Evolutionary conservation across 2,797 vertebrate species (phyloP).

Genomic region (Rhinophrynus dorsalis): DNA sequence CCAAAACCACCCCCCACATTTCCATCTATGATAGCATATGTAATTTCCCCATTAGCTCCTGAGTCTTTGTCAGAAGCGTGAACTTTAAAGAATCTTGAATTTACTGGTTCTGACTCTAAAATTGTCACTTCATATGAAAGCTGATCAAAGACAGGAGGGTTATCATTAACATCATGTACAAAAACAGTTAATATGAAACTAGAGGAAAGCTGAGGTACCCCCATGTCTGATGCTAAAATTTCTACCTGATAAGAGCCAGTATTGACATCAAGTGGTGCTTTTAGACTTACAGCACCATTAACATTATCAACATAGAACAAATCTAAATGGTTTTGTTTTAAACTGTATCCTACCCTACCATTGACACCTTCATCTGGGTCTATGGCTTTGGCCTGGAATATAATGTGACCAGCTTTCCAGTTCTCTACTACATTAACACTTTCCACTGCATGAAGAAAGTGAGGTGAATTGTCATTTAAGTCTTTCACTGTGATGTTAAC

Average conservation of each 20-base stretch:
- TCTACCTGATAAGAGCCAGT: conserved; percentile 90
- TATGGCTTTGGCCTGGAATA: conserved; percentile 90
- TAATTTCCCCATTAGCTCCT: conserved; percentile 91
- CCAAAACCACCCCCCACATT: conserved; percentile 90
- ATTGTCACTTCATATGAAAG: conserved; percentile 94
- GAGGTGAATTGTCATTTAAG: conserved; percentile 93
- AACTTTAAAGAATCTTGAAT: conserved; percentile 93
- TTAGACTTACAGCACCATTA: conserved; percentile 85
- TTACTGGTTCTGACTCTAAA: conserved; percentile 89
- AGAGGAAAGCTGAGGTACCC: conserved; percentile 85
- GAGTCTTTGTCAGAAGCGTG: conserved; percentile 92
- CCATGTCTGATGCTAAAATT: conserved; percentile 85
- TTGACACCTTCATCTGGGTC: conserved; percentile 92
- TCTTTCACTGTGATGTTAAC: conserved; percentile 96
- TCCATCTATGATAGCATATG: conserved; percentile 85
- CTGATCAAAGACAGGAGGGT: conserved; percentile 91
- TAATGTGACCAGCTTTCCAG: conserved; percentile 89
- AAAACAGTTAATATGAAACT: conserved; percentile 85
- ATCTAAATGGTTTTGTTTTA: conserved; percentile 87
- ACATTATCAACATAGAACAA: conserved; percentile 85
- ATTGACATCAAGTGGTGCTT: conserved; percentile 82
- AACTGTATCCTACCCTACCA: conserved; percentile 85
- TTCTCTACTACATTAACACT: conserved; percentile 93
- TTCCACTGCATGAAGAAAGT: conserved; percentile 84
- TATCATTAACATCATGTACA: conserved; percentile 96